phyloP scores from a whole-genome alignment of 64 coral and sea anemone species.

The Astreopora myriophthalma region DNA sequence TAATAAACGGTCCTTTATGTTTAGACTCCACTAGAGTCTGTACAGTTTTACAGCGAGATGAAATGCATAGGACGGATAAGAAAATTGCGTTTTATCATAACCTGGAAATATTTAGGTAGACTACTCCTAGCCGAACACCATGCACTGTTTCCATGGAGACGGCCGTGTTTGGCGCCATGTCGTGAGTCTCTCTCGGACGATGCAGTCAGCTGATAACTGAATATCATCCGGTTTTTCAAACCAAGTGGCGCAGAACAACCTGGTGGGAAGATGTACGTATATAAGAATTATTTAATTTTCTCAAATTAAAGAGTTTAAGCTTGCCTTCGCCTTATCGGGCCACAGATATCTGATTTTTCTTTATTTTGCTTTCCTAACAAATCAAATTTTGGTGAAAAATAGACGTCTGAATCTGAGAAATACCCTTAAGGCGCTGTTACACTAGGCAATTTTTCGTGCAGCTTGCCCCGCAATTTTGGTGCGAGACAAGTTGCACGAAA shows the following conservation, averaged over 20 bases:
- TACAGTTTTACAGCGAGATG: too few species aligned
- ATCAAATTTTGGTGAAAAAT: too few species aligned
- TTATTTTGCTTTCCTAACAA: too few species aligned
- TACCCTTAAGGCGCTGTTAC: too few species aligned
- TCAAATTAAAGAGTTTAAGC: too few species aligned
- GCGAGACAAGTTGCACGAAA: too few species aligned
- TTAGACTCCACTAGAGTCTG: too few species aligned
- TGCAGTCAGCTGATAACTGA: constrained; percentile 40
- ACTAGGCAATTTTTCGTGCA: too few species aligned
- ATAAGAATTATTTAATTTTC: not conserved
- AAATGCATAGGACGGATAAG: not conserved
- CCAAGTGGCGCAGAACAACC: constrained; percentile 71
- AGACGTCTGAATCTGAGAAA: too few species aligned
- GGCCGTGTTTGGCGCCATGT: constrained; percentile 65
- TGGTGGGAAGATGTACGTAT: not conserved
- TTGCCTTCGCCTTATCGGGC: not conserved
- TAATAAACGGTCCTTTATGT: too few species aligned
- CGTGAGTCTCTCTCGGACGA: constrained; percentile 73
- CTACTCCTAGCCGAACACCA: constrained; percentile 89
- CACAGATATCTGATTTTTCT: too few species aligned
- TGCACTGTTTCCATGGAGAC: constrained; percentile 71
- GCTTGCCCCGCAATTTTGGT: too few species aligned
- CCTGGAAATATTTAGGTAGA: constrained; percentile 69
- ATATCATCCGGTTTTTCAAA: constrained; percentile 35
- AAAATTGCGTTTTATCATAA: not conserved